These are phyloP conservation scores for Synodontis membranacea DNA, from an alignment of 2,113 vertebrate genomes.

Conservation along the genomic window DNA sequence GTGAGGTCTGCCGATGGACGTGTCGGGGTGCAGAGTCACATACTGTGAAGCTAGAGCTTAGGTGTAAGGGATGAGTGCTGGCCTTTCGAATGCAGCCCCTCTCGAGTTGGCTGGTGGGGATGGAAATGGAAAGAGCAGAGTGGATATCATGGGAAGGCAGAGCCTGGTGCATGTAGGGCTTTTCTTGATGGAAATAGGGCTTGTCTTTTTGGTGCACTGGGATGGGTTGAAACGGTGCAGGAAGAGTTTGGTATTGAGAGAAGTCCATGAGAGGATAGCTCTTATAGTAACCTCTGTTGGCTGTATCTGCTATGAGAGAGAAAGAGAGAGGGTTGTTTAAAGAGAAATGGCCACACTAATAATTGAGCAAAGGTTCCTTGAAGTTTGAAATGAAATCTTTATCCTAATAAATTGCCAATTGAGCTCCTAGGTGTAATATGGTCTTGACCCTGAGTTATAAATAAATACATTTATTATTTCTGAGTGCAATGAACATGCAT, in stretches of 20 bases:
- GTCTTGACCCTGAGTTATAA: background rate
- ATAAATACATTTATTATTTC: background rate
- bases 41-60: constrained; percentile 71
- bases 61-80: constrained; percentile 67
- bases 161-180: constrained; percentile 69
- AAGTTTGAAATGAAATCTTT: background rate
- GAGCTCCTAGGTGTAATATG: background rate
- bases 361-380: background rate
- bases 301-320: constrained; percentile 69
- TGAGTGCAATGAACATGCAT: background rate
- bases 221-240: constrained; percentile 70
- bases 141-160: constrained; percentile 67
- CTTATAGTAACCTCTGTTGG: constrained; percentile 80
- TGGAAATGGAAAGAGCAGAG: constrained; percentile 73
- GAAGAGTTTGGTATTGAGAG: constrained; percentile 63
- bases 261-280: constrained; percentile 78
- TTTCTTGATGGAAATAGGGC: constrained; percentile 67
- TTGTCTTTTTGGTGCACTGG: constrained; percentile 72
- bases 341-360: background rate
- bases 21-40: constrained; percentile 72
- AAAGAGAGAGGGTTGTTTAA: background rate
- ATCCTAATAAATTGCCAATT: background rate
- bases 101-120: constrained; percentile 70
- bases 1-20: constrained; percentile 70
- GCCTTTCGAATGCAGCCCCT: constrained; percentile 73